Conservation (phyloP, 2,888 invertebrate genomes). For the Eupithecia subumbrata region DNA sequence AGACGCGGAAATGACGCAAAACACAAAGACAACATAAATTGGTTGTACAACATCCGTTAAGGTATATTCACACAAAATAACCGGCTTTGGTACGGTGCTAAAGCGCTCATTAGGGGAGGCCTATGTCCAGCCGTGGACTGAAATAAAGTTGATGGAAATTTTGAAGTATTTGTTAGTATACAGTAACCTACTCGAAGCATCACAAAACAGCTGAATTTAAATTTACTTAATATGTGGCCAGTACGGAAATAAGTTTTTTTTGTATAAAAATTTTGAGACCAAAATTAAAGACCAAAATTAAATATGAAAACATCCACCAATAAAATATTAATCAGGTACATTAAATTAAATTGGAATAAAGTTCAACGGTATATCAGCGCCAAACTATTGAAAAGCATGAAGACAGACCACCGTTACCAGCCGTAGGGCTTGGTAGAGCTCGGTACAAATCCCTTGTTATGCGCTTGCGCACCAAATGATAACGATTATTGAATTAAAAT, state of each 20-base stretch:
- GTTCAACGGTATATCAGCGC: slow-evolving; percentile 26
- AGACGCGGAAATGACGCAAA: slow-evolving; percentile 54
- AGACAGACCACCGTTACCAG: slow-evolving; percentile 47
- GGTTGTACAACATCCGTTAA: background rate
- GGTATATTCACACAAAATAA: background rate
- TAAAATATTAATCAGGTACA: background rate
- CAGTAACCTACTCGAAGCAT: background rate
- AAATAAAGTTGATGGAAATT: background rate
- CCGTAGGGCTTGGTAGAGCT: slow-evolving; percentile 48
- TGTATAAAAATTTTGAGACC: background rate
- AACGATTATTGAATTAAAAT: slow-evolving; percentile 37
- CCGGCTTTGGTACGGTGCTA: background rate
- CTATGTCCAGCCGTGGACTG: too few relatives aligned
- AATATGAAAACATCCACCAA: background rate
- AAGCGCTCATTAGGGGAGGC: too few relatives aligned
- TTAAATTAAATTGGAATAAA: slow-evolving; percentile 19
- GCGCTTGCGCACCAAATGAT: slow-evolving; percentile 50
- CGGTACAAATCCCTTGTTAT: slow-evolving; percentile 43
- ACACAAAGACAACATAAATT: slow-evolving; percentile 45
- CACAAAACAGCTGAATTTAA: background rate
- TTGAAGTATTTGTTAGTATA: background rate
- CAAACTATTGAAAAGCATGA: slow-evolving; percentile 39
- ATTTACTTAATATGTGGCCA: background rate
- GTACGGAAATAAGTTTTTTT: background rate
- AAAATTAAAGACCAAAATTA: background rate